Conservation (phyloP, 2,797 vertebrate genomes). For the Pteropus rufus region DNA sequence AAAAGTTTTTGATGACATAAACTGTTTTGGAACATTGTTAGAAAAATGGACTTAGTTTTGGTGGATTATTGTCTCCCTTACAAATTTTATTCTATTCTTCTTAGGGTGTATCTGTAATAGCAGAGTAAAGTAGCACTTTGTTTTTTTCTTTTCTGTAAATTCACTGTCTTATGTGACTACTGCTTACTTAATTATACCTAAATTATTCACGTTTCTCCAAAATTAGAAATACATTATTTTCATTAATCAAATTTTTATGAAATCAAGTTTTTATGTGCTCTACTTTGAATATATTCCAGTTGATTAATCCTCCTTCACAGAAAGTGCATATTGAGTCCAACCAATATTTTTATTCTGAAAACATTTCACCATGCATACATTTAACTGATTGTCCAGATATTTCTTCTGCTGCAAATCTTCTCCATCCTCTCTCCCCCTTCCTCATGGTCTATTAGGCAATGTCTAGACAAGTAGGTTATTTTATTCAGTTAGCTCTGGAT, state of each 20-base stretch:
- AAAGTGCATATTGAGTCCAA: background rate
- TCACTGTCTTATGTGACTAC: background rate
- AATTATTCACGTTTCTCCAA: background rate
- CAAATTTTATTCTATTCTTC: background rate
- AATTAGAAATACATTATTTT: background rate
- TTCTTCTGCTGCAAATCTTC: constrained; percentile 59
- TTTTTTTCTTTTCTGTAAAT: background rate
- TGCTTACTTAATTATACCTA: background rate
- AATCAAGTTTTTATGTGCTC: background rate
- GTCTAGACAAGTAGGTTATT: constrained; percentile 78
- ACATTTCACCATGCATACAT: constrained; percentile 39
- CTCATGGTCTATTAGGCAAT: constrained; percentile 76
- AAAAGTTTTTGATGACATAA: background rate
- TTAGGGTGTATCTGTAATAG: background rate
- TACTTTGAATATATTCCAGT: background rate
- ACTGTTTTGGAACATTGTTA: background rate
- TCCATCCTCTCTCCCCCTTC: background rate
- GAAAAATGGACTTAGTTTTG: background rate
- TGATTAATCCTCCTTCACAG: background rate
- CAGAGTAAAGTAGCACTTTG: background rate
- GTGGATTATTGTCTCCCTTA: background rate
- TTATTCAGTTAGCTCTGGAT: constrained; percentile 41
- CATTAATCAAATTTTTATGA: background rate
- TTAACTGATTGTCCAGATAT: constrained; percentile 70
- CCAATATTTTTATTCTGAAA: constrained; percentile 56